Evolutionary conservation across 2,888 invertebrate genomes (phyloP), one percentile per base, ranked within the genome.

Genomic region (Mythimna albipuncta): DNA sequence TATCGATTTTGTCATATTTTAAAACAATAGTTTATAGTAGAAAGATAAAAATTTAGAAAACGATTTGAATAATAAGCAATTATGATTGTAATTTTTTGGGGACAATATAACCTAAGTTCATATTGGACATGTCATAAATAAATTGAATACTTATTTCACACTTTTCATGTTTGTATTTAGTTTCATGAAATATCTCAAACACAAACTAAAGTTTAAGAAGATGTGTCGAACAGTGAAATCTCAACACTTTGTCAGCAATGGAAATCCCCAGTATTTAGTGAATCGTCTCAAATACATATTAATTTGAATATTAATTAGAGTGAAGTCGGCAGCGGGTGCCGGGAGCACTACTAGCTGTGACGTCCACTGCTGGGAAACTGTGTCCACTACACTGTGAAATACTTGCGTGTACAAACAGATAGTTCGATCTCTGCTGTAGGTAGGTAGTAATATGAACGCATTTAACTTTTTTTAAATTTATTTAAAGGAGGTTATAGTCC

Each of bases 261-360:
- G 90, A 90, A 72, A 90, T 83, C 79, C 67, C 66, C 79, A 61
- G 81, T 88, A 87, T 91, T 90, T 89, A 86, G 89, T 87, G 85
- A 89, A 88, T 88, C 89, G 88, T 86, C 87, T 90, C 89, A 90
- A 91, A 92, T 88, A 90, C 89, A 91, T 92, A 92, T 91, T 92
- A 92, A 93, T 93, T 93, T 89, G 91, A 90, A 93, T 93, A 91
- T 91, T 89, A 93, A 94, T 93, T 86, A 87, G 86, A 85, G 77
- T 81, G 88, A 87, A 87, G 82, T 69, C 77, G 76, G 81, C 74
- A 79, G 82, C 83, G 85, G 86, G 75, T 74, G 79, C 79, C 82
- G 82, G 85, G 70, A 69, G 75, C 80, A 58, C 81, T 81, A 77
- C 78, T 77, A 73, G 62, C 71, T 57, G 74, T 58, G 47, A 58